Conservation (phyloP, 2,888 invertebrate genomes). For the Ectobius pallidus region DNA sequence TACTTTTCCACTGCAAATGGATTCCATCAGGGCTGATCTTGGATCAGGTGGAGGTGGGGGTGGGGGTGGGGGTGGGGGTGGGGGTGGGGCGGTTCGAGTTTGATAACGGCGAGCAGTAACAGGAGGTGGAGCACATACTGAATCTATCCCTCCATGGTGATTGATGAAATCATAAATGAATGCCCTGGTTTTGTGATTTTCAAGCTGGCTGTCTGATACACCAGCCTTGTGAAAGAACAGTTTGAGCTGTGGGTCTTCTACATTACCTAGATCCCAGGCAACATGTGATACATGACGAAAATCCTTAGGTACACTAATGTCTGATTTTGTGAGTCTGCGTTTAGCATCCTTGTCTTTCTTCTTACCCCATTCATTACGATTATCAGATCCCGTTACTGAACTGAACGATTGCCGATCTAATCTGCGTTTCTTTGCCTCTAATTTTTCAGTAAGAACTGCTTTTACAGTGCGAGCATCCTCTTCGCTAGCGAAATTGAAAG, state of each 20-base stretch:
- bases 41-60: constrained; percentile 45
- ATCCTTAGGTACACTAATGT: constrained; percentile 87
- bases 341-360: constrained; percentile 55
- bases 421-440: constrained; percentile 69
- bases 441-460: constrained; percentile 75
- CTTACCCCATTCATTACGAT: too few relatives aligned
- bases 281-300: constrained; percentile 91
- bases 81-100: constrained; percentile 42
- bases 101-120: constrained; percentile 5
- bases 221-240: constrained; percentile 79
- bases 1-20: constrained; percentile 79
- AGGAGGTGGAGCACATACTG: constrained; percentile 57
- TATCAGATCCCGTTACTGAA: too few relatives aligned
- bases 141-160: constrained; percentile 81
- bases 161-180: constrained; percentile 95
- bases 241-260: constrained; percentile 64
- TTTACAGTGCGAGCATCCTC: constrained; percentile 82
- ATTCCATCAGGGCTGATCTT: constrained; percentile 79
- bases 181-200: constrained; percentile 83
- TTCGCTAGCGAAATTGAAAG: constrained; percentile 92
- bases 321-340: constrained; percentile 78
- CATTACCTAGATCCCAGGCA: constrained; percentile 79
- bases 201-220: constrained; percentile 79
- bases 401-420: constrained; percentile 21
- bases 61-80: constrained; percentile 48